Evolutionary conservation across 2,113 vertebrate genomes (phyloP).

Genomic region (Camarhynchus parvulus): DNA sequence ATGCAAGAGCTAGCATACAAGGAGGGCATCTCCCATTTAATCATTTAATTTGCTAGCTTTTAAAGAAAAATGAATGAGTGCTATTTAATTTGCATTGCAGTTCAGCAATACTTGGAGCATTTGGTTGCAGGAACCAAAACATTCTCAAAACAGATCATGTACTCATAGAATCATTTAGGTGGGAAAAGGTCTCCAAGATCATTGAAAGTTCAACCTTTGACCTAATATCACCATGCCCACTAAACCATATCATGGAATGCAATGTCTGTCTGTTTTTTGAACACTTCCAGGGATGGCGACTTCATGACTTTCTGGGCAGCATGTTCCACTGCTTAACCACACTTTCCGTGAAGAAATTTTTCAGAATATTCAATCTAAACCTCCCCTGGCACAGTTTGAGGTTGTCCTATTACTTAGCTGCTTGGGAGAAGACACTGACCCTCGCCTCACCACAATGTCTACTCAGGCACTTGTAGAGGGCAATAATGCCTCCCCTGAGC

Average conservation of each 20-base stretch:
- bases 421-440: background rate
- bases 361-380: background rate
- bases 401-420: too few species aligned
- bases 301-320: background rate
- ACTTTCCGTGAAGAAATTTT: background rate
- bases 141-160: background rate
- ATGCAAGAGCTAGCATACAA: background rate
- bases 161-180: background rate
- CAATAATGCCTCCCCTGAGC: background rate
- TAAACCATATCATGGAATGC: background rate
- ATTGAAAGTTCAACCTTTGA: background rate
- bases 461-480: background rate
- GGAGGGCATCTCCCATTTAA: background rate
- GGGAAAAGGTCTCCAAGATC: background rate
- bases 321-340: background rate
- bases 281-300: background rate
- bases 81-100: background rate
- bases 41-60: background rate
- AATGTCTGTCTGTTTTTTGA: background rate
- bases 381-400: background rate
- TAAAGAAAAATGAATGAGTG: background rate
- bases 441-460: fast-evolving
- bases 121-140: background rate
- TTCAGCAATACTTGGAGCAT: background rate
- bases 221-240: background rate